Conservation (phyloP, 2,888 invertebrate genomes). For the Clusia tigrina region DNA sequence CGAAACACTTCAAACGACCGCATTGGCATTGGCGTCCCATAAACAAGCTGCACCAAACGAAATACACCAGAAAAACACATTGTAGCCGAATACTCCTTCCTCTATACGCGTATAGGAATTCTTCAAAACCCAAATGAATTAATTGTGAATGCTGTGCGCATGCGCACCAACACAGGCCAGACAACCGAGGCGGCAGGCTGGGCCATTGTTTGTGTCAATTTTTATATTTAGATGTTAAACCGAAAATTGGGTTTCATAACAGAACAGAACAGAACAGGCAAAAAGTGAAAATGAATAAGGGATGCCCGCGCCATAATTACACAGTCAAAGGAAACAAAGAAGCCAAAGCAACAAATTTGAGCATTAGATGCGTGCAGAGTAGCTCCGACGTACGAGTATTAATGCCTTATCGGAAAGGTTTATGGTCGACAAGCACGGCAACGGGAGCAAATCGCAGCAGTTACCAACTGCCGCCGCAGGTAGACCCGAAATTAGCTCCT, state of each 20-base stretch:
- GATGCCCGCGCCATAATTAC: slow-evolving; percentile 22
- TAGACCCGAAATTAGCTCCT: background rate
- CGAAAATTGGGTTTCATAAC: slow-evolving; percentile 6
- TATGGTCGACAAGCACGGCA: slow-evolving; percentile 12
- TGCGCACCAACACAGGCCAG: slow-evolving; percentile 20
- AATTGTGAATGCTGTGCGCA: slow-evolving; percentile 50
- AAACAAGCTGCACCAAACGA: slow-evolving; percentile 10
- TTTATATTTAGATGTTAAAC: slow-evolving; percentile 56
- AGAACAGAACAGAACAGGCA: slow-evolving; percentile 13
- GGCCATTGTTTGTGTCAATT: slow-evolving; percentile 53
- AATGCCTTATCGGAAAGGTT: slow-evolving; percentile 34
- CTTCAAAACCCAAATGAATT: slow-evolving; percentile 54
- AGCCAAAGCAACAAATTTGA: slow-evolving; percentile 43
- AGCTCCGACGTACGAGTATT: background rate
- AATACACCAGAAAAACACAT: background rate
- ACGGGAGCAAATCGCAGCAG: background rate
- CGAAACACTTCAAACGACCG: slow-evolving; percentile 54
- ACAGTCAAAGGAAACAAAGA: background rate
- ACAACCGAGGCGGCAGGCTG: slow-evolving; percentile 22
- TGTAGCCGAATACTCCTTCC: too few species aligned
- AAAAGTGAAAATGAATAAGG: slow-evolving; percentile 31
- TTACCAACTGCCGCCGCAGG: slow-evolving; percentile 1
- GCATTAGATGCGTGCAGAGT: slow-evolving; percentile 47
- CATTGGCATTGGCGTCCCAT: slow-evolving; percentile 34
- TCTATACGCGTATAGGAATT: too few species aligned